Evolutionary conservation across 2,113 vertebrate genomes (phyloP), one percentile per base, ranked within the genome.

Genomic region (Toxotes jaculatrix): DNA sequence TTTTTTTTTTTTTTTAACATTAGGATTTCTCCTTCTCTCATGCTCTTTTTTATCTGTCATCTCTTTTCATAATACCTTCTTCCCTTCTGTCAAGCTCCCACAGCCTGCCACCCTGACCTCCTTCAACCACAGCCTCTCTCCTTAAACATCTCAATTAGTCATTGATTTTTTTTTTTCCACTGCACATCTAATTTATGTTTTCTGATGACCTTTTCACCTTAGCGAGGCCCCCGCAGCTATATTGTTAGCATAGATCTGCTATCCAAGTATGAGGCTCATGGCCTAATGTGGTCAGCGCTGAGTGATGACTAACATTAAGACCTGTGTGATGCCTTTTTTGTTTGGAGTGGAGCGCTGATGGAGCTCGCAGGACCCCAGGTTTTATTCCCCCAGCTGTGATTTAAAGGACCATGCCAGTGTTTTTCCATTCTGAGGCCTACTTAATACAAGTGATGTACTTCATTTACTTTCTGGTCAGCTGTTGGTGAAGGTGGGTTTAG

Each of bases 231-330:
- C 80, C 7, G 12, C 75, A 55, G 79, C 78, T 73, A 85, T 66
- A 81, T 90, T 73, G 77, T 89, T 88, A 84, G 82, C 86, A 87
- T 90, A 72, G 83, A 88, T 91, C 79, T 73, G 65, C 61, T 27
- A 74, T 73, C 47, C 76, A 75, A 83, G 81, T 62, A 81, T 81
- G 51, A 78, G 32, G 71, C 69, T 75, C 66, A 63, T 56, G 53
- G 68, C 19, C 31, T 82, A 79, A 65, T 80, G 81, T 70, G 70
- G 60, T 84, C 5, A 5, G 56, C 3, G 31, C 74, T 75, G 75
- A 88, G 69, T 61, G 74, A 84, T 89, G 84, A 85, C 79, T 53
- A 42, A 80, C 84, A 83, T 90, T 80, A 79, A 45, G 76, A 72
- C 42, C 68, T 32, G 45, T 61, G 64, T 1, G 40, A 16, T 67